Evolutionary conservation across 2,888 invertebrate genomes (phyloP).

Genomic region (Dicranocentrus wangi): DNA sequence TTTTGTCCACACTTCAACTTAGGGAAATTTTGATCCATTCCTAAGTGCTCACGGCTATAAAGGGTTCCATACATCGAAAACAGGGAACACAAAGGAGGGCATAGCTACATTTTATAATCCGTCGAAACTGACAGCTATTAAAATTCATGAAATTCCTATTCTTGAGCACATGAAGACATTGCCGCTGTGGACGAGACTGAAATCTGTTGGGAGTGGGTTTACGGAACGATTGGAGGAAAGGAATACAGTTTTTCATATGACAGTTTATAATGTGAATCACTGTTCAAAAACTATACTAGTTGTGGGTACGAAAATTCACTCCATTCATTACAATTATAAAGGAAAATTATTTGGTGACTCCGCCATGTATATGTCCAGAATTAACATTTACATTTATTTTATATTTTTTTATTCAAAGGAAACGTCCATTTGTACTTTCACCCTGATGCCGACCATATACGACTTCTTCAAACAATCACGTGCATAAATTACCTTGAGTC

Average conservation of each 20-base stretch:
- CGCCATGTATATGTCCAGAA: no score
- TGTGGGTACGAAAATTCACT: no score
- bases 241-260: constrained; percentile 69
- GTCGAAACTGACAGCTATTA: constrained; percentile 78
- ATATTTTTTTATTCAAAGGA: background rate
- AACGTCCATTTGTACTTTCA: constrained; percentile 89
- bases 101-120: constrained; percentile 84
- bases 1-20: no score
- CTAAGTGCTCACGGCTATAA: constrained; percentile 68
- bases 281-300: constrained; percentile 54
- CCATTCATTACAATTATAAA: no score
- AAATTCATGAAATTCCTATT: constrained; percentile 53
- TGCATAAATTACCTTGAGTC: constrained; percentile 82
- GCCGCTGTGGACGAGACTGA: constrained; percentile 58
- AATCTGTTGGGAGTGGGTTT: constrained; percentile 19
- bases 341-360: no score
- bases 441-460: constrained; percentile 91
- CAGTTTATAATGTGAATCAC: constrained; percentile 56
- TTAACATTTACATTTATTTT: background rate
- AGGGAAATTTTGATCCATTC: constrained; percentile 68
- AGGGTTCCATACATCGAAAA: constrained; percentile 83
- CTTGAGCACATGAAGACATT: constrained; percentile 64
- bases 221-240: constrained; percentile 61
- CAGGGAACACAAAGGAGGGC: constrained; percentile 85
- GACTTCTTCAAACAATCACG: constrained; percentile 88